These are phyloP conservation scores for Lophotis ruficrista DNA, from an alignment of 2,113 vertebrate genomes.

Conservation along the genomic window DNA sequence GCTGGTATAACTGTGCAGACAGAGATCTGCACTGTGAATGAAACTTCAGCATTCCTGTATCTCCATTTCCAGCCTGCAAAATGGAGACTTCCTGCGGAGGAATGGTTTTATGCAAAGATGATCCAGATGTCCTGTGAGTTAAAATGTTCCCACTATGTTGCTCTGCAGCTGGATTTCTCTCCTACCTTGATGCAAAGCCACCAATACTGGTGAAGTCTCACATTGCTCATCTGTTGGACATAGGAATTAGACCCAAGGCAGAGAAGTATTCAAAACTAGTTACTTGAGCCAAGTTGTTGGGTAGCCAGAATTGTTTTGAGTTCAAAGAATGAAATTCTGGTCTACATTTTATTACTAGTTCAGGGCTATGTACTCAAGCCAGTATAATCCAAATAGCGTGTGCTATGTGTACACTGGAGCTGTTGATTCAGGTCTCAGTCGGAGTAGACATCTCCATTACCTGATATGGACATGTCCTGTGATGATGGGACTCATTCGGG, in stretches of 20 bases:
- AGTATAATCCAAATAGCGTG: fast-evolving
- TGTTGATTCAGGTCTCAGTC: background rate
- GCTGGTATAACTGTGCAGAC: background rate
- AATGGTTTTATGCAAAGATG: background rate
- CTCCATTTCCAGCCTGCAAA: background rate
- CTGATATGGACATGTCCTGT: background rate
- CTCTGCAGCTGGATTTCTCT: background rate
- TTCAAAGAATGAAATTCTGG: background rate
- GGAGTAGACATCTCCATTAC: no score
- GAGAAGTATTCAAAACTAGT: background rate
- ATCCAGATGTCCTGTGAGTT: background rate
- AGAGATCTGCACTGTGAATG: background rate
- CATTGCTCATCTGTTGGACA: fast-evolving
- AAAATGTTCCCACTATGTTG: background rate
- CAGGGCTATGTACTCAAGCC: background rate
- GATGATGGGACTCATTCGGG: background rate
- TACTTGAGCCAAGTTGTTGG: background rate
- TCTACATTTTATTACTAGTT: background rate
- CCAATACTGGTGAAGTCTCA: background rate
- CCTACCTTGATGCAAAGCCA: background rate
- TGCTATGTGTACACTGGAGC: background rate
- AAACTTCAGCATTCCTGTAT: background rate
- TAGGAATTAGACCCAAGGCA: fast-evolving
- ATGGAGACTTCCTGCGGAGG: background rate
- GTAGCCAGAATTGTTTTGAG: background rate